A percentile compares a stretch with the other conserved stretches of the same genome.
Evolutionary conservation across 2,797 vertebrate species (phyloP).

Genomic region (Myiotriccus ornatus): DNA sequence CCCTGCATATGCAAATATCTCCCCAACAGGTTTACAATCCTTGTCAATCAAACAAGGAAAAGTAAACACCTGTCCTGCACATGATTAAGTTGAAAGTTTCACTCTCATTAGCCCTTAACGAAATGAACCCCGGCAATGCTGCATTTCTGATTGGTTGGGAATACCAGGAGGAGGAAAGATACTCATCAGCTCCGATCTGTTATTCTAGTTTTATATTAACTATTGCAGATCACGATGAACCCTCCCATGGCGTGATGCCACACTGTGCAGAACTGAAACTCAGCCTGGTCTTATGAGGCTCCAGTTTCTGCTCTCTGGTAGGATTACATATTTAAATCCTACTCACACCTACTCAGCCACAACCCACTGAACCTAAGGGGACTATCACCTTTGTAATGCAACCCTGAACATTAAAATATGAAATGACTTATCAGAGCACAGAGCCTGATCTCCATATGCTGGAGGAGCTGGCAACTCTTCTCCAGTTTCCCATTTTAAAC

Average conservation of each 20-base stretch:
- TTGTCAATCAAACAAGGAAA: conserved; percentile 51
- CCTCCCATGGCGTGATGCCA: neutral
- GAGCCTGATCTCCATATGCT: neutral
- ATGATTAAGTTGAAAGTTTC: conserved; percentile 34
- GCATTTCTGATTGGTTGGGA: conserved; percentile 32
- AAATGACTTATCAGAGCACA: neutral
- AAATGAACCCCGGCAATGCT: conserved; percentile 6
- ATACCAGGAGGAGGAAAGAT: conserved; percentile 37
- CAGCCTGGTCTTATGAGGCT: neutral
- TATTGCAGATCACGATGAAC: neutral
- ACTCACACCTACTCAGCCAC: neutral
- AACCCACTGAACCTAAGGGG: neutral
- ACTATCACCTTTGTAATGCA: neutral
- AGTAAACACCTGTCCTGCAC: conserved; percentile 21
- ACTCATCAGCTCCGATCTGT: conserved; percentile 48
- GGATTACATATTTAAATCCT: neutral
- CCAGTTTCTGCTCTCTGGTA: neutral
- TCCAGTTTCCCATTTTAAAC: neutral
- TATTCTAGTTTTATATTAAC: conserved; percentile 56
- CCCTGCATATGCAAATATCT: conserved; percentile 18
- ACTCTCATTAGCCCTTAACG: conserved; percentile 29
- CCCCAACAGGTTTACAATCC: conserved; percentile 24
- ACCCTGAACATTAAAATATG: neutral
- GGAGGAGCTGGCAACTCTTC: neutral
- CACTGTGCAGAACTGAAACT: neutral